These are phyloP conservation scores for Rhopilema esculentum DNA, from an alignment of 30 jellyfish, hydroid and myxozoan species.

Conservation along the genomic window DNA sequence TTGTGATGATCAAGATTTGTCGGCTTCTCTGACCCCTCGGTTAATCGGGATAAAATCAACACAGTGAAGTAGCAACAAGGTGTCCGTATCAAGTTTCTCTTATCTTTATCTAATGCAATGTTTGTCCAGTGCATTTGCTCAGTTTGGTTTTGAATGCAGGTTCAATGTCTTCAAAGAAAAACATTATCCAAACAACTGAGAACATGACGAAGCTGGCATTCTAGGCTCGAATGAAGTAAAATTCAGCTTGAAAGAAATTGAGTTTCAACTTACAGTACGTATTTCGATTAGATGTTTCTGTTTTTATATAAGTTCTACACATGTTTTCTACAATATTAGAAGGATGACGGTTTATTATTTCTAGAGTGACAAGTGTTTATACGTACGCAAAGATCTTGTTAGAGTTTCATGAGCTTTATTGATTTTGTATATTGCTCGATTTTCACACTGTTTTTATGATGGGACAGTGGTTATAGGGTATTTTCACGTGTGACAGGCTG, in stretches of 20 bases:
- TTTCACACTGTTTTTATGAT: no score
- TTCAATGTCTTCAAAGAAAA: background rate
- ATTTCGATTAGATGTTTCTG: background rate
- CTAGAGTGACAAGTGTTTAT: no score
- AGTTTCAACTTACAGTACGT: background rate
- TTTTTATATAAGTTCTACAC: no score
- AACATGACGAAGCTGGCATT: background rate
- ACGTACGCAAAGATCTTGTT: background rate
- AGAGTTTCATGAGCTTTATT: background rate
- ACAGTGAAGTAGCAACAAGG: background rate
- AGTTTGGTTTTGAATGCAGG: background rate
- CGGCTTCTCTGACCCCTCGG: background rate
- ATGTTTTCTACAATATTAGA: no score
- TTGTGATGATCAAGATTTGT: background rate
- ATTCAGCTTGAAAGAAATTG: background rate
- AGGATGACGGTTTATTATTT: no score
- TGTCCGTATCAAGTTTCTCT: background rate
- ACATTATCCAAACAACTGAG: background rate
- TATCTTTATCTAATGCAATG: background rate
- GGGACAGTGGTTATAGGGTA: background rate
- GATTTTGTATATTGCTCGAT: no score
- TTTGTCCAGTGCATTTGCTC: background rate
- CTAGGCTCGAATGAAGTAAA: background rate
- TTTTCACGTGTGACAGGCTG: background rate
- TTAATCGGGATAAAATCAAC: background rate